Evolutionary conservation across 2,797 vertebrate genomes (phyloP).

Genomic region (Pseudochirops cupreus): DNA sequence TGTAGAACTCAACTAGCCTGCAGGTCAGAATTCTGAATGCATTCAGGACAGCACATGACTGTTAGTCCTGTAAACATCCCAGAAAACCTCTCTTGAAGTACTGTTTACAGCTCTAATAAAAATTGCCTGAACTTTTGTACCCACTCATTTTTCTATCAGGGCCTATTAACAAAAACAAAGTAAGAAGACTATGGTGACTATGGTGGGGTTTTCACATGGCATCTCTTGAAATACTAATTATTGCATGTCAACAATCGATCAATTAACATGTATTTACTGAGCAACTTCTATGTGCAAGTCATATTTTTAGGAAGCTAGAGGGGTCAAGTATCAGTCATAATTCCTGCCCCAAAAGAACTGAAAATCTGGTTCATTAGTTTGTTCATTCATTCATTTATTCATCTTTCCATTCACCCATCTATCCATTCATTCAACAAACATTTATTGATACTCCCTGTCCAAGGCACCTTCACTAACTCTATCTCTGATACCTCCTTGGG

Average conservation of each 20-base stretch:
- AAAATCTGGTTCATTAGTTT: neutral
- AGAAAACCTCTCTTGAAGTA: conserved; percentile 16
- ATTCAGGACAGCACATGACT: neutral
- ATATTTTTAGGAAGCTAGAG: neutral
- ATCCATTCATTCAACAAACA: neutral
- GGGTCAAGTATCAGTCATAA: neutral
- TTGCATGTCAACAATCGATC: neutral
- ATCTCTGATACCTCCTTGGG: neutral
- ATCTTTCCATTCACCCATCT: neutral
- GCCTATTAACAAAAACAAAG: neutral
- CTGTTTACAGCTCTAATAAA: conserved; percentile 32
- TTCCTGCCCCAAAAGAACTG: neutral
- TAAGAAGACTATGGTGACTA: neutral
- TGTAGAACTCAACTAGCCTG: conserved; percentile 22
- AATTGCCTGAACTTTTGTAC: conserved; percentile 22
- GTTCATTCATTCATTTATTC: neutral
- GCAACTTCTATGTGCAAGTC: neutral
- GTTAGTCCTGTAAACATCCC: conserved; percentile 13
- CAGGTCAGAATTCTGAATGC: conserved; percentile 22
- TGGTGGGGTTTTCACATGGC: neutral
- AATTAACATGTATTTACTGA: neutral
- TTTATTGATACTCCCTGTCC: neutral
- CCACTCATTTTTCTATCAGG: neutral
- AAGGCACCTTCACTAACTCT: neutral
- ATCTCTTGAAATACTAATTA: neutral